These are phyloP conservation scores for Anoplophora glabripennis DNA, from an alignment of 1,140 invertebrate species.

Conservation along the genomic window DNA sequence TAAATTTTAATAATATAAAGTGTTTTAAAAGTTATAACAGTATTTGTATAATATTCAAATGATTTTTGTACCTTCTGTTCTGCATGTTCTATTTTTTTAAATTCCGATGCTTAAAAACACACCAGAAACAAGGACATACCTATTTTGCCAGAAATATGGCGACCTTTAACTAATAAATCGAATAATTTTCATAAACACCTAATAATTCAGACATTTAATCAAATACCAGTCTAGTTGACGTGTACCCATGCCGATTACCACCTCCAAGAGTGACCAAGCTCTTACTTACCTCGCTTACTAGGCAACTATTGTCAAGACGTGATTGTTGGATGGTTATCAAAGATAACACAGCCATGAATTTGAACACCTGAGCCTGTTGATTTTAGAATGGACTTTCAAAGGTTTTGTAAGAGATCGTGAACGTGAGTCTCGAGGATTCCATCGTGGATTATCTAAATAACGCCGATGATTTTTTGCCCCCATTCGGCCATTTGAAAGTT, in stretches of 20 bases:
- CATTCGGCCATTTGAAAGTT: slow-evolving; percentile 3
- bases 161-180: no score
- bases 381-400: slow-evolving; percentile 7
- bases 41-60: no score
- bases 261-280: slow-evolving; percentile 1
- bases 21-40: no score
- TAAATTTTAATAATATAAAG: no score
- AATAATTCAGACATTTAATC: no score
- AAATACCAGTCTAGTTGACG: background rate
- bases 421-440: slow-evolving; percentile 8
- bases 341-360: slow-evolving; percentile 11
- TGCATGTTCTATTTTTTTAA: no score
- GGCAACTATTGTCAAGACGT: slow-evolving; percentile 6
- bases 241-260: background rate
- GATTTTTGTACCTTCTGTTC: no score
- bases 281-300: background rate
- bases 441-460: slow-evolving; percentile 9
- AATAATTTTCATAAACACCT: no score
- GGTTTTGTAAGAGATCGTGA: slow-evolving; percentile 6
- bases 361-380: slow-evolving; percentile 10
- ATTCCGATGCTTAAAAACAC: no score
- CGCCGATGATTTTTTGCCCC: slow-evolving; percentile 8
- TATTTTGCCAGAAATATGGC: no score
- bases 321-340: slow-evolving; percentile 13
- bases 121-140: no score